Evolutionary conservation across 2,888 invertebrate genomes (phyloP).

Genomic region (Hypercompe scribonia): DNA sequence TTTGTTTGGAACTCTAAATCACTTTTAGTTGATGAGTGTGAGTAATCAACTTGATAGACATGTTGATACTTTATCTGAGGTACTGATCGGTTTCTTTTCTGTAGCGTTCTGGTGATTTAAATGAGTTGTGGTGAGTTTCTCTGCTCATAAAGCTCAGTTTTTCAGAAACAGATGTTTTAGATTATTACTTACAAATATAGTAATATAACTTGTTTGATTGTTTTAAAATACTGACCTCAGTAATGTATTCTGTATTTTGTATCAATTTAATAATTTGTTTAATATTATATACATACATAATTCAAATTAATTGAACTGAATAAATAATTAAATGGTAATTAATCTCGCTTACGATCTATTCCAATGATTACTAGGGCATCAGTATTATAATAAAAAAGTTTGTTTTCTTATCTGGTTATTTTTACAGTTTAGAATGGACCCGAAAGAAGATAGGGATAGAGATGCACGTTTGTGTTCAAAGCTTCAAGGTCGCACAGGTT

Average conservation of each 20-base stretch:
- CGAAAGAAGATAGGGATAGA: constrained; percentile 8
- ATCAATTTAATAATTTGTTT: too few species aligned
- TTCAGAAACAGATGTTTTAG: not conserved
- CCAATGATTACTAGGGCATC: too few species aligned
- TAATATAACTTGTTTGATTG: not conserved
- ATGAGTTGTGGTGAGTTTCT: not conserved
- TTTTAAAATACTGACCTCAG: not conserved
- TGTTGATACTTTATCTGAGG: constrained; percentile 15
- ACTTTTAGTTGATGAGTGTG: constrained; percentile 45
- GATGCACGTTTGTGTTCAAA: constrained; percentile 3
- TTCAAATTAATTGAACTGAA: too few species aligned
- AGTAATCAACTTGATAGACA: constrained; percentile 41
- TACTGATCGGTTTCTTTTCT: constrained; percentile 14
- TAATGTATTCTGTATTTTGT: too few species aligned
- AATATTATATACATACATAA: too few species aligned
- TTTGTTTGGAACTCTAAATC: constrained; percentile 45
- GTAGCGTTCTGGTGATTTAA: not conserved
- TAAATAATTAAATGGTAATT: too few species aligned
- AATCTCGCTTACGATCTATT: too few species aligned
- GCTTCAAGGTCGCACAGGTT: not conserved
- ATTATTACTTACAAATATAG: not conserved
- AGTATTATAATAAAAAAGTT: not conserved
- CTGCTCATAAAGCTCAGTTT: not conserved
- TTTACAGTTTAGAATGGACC: not conserved
- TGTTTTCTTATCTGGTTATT: not conserved